A percentile compares a stretch with the other conserved stretches of the same genome.
phyloP scores from a whole-genome alignment of 1,140 invertebrate species.

The Nephotettix cincticeps region DNA sequence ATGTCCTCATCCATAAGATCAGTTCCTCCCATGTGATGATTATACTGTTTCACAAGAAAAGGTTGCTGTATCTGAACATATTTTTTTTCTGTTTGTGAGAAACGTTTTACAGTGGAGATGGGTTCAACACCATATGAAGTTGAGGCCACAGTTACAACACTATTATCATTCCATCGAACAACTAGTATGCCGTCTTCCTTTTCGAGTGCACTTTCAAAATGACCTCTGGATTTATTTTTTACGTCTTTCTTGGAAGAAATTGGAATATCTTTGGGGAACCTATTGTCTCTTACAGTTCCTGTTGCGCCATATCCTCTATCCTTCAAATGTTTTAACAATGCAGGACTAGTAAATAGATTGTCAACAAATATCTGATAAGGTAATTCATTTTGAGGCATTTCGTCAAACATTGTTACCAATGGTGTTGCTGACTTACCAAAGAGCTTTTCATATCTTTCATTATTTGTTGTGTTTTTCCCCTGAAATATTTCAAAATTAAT shows the following conservation, averaged over 20 bases:
- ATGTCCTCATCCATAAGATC: conserved; percentile 47
- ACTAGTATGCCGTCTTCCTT: conserved; percentile 20
- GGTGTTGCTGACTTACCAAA: conserved; percentile 41
- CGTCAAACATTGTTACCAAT: conserved; percentile 38
- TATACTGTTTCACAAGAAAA: neutral
- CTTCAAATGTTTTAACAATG: conserved; percentile 36
- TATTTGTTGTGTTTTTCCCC: conserved; percentile 21
- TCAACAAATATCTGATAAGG: conserved; percentile 39
- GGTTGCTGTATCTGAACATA: conserved; percentile 3
- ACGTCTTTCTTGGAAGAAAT: conserved; percentile 29
- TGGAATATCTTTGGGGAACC: conserved; percentile 33
- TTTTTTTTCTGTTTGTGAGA: conserved; percentile 21
- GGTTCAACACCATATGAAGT: conserved; percentile 27
- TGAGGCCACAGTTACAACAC: conserved; percentile 17
- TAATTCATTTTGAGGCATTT: conserved; percentile 29
- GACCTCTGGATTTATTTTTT: conserved; percentile 30
- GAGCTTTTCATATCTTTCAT: conserved; percentile 32
- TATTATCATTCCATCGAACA: conserved; percentile 30
- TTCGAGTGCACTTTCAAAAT: neutral
- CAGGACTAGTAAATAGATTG: conserved; percentile 41
- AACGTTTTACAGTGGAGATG: conserved; percentile 15
- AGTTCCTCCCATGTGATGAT: conserved; percentile 27
- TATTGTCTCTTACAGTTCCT: conserved; percentile 39
- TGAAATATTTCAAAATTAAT: conserved; percentile 35
- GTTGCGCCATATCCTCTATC: conserved; percentile 33